phyloP scores from a whole-genome alignment of 2,797 vertebrate genomes.

The Lycodopsis pacificus region DNA sequence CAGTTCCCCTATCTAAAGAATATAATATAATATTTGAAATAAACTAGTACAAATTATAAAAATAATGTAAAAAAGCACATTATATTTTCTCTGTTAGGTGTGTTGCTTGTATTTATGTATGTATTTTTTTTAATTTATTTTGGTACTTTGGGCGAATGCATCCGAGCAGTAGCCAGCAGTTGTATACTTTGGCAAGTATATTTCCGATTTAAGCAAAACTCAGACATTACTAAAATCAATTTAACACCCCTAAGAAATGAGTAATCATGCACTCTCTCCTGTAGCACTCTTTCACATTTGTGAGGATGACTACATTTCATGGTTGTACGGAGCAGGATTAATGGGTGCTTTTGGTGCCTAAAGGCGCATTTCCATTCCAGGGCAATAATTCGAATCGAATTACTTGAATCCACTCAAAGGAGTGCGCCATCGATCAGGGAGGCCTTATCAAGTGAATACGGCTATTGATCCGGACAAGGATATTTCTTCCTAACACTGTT shows the following conservation, averaged over 20 bases:
- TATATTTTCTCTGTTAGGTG: constrained; percentile 7
- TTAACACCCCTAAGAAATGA: constrained; percentile 78
- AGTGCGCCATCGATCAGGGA: constrained; percentile 78
- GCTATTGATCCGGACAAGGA: constrained; percentile 78
- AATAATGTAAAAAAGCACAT: not conserved
- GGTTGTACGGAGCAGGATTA: constrained; percentile 76
- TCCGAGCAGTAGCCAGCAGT: constrained; percentile 49
- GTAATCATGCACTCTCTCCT: constrained; percentile 69
- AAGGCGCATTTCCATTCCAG: constrained; percentile 76
- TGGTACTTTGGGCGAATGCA: constrained; percentile 38
- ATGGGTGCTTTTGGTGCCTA: constrained; percentile 78
- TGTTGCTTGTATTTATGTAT: constrained; percentile 26
- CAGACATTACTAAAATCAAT: constrained; percentile 78
- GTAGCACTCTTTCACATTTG: constrained; percentile 68
- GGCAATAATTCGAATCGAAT: constrained; percentile 86
- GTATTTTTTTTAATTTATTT: not conserved
- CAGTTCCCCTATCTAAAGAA: not conserved
- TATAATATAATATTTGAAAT: constrained; percentile 4
- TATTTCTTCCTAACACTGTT: constrained; percentile 79
- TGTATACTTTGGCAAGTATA: constrained; percentile 51
- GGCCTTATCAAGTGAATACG: constrained; percentile 78
- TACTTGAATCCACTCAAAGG: constrained; percentile 83
- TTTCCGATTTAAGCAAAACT: constrained; percentile 72
- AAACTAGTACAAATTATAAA: not conserved
- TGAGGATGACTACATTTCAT: constrained; percentile 76